Percentiles rank a stretch among this genome's conserved stretches.
These are phyloP conservation scores for Trichonephila clavipes DNA, from an alignment of 1,140 invertebrate genomes.

Conservation along the genomic window DNA sequence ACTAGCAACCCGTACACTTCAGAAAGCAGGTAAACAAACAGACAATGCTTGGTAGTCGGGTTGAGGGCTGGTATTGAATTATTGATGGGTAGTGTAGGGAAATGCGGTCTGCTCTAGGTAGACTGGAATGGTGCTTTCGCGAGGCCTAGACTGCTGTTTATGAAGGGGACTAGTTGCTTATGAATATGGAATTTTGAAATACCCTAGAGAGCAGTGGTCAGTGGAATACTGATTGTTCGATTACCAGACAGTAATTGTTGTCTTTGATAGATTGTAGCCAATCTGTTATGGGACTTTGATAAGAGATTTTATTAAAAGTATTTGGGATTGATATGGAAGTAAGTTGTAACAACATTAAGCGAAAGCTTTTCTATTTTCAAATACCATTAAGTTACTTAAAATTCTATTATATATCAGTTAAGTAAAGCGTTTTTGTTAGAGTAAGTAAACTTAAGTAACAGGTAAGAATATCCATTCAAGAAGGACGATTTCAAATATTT, in stretches of 20 bases:
- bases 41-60: conserved; percentile 40
- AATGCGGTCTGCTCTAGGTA: not conserved
- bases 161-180: not conserved
- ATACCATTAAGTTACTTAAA: too few species aligned
- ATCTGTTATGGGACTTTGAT: too few species aligned
- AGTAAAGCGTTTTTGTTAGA: too few species aligned
- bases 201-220: not conserved
- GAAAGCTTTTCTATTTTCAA: too few species aligned
- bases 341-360: too few species aligned
- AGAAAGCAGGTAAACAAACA: conserved; percentile 61
- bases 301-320: too few species aligned
- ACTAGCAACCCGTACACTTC: conserved; percentile 15
- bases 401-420: too few species aligned
- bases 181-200: not conserved
- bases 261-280: not conserved
- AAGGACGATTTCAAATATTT: too few species aligned
- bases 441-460: too few species aligned
- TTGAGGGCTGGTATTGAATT: conserved; percentile 61
- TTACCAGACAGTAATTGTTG: not conserved
- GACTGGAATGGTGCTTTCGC: not conserved
- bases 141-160: not conserved
- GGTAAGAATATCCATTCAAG: too few species aligned
- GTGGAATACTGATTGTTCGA: not conserved
- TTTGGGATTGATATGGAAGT: too few species aligned
- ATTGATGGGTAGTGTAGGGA: conserved; percentile 54